These are phyloP conservation scores for Meriones psammophilus DNA, from an alignment of 2,797 vertebrate species.

Conservation along the genomic window DNA sequence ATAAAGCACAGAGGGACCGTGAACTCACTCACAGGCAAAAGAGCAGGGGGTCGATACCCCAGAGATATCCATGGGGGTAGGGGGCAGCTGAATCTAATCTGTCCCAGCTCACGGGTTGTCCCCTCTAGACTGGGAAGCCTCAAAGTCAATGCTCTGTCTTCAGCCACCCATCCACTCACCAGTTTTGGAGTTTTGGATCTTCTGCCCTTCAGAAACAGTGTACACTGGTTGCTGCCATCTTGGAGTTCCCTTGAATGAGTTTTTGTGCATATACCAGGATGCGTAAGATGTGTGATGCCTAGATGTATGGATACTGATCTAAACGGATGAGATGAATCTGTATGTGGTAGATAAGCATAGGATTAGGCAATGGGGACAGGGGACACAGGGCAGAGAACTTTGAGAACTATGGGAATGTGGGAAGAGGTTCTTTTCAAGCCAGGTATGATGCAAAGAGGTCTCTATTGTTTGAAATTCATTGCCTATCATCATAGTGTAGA, in stretches of 20 bases:
- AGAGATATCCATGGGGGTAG: too few relatives aligned
- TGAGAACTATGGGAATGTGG: not conserved
- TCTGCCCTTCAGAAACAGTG: too few relatives aligned
- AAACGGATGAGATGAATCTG: not conserved
- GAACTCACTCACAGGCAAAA: too few relatives aligned
- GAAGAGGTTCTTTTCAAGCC: not conserved
- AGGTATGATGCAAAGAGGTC: not conserved
- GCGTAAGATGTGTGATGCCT: not conserved
- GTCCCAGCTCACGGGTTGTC: too few relatives aligned
- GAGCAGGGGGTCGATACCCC: too few relatives aligned
- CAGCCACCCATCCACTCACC: too few relatives aligned
- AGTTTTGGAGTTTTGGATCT: too few relatives aligned
- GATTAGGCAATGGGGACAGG: not conserved
- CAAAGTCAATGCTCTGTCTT: too few relatives aligned
- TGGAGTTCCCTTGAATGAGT: not conserved
- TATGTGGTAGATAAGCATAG: not conserved
- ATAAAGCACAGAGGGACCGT: too few relatives aligned
- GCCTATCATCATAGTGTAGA: not conserved
- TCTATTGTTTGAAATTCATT: not conserved
- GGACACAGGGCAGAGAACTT: not conserved
- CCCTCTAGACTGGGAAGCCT: too few relatives aligned
- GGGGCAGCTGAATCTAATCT: too few relatives aligned
- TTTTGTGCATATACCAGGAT: not conserved
- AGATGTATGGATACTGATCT: not conserved
- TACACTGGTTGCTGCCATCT: too few relatives aligned